phyloP scores from a whole-genome alignment of 2,113 vertebrate genomes.

The Melanocharis versteri region DNA sequence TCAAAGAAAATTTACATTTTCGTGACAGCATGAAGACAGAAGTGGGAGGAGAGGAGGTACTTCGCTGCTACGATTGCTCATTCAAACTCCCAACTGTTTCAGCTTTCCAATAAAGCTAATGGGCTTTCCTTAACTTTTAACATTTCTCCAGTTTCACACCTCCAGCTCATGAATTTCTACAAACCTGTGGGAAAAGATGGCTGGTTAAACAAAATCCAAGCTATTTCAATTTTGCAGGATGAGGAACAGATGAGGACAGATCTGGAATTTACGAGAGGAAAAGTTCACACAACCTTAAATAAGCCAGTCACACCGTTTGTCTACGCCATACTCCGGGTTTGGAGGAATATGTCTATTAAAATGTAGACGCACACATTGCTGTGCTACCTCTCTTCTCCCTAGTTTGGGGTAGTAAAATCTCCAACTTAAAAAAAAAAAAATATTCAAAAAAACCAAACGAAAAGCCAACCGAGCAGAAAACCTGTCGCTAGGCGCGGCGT shows the following conservation, averaged over 20 bases:
- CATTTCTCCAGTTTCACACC: background rate
- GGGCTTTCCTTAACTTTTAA: background rate
- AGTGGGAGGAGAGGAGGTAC: background rate
- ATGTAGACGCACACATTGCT: accelerated
- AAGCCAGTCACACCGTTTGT: accelerated
- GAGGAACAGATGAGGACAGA: background rate
- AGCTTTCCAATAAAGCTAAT: background rate
- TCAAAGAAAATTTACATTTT: background rate
- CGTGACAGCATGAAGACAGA: background rate
- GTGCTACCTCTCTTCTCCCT: background rate
- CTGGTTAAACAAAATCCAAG: background rate
- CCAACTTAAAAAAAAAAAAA: no score
- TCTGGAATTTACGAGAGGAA: background rate
- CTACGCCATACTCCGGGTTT: accelerated
- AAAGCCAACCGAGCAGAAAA: accelerated
- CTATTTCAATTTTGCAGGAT: background rate
- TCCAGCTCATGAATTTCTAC: background rate
- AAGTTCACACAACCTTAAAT: background rate
- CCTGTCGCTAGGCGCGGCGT: accelerated
- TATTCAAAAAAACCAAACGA: accelerated
- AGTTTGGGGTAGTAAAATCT: no score
- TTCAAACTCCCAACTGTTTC: background rate
- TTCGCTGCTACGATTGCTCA: background rate
- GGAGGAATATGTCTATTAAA: accelerated
- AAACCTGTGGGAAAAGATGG: background rate